A percentile compares a stretch with the other conserved stretches of the same genome.
Evolutionary conservation across 2,797 vertebrate genomes (phyloP).

Genomic region (Selene dorsalis): DNA sequence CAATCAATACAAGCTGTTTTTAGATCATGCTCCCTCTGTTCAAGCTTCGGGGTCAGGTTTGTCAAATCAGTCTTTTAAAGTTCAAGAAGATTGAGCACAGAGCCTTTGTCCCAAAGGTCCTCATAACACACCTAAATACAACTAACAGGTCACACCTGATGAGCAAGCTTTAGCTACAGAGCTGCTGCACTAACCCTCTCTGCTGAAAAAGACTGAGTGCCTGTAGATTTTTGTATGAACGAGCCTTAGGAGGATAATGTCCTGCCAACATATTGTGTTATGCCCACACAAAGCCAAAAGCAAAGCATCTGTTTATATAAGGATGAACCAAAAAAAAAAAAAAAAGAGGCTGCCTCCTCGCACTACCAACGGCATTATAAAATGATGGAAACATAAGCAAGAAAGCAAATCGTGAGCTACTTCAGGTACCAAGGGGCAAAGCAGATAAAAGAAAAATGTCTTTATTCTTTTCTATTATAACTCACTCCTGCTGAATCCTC

Average conservation of each 20-base stretch:
- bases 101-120: not conserved
- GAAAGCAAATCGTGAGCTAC: not conserved
- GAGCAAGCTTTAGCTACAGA: not conserved
- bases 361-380: not conserved
- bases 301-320: constrained; percentile 35
- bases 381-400: constrained; percentile 8
- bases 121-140: not conserved
- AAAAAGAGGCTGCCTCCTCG: not conserved
- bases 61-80: not conserved
- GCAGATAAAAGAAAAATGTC: not conserved
- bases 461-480: not conserved
- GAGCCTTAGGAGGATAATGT: not conserved
- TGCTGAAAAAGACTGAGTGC: not conserved
- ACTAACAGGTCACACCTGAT: not conserved
- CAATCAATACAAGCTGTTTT: not conserved
- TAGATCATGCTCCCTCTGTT: not conserved
- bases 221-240: constrained; percentile 20
- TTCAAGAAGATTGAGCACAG: not conserved
- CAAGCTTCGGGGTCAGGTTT: not conserved
- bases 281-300: constrained; percentile 20
- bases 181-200: not conserved
- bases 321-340: constrained; percentile 12
- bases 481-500: not conserved
- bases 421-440: not conserved
- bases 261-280: constrained; percentile 18